phyloP scores from a whole-genome alignment of 1,140 invertebrate species.

The Doryteuthis pealeii region DNA sequence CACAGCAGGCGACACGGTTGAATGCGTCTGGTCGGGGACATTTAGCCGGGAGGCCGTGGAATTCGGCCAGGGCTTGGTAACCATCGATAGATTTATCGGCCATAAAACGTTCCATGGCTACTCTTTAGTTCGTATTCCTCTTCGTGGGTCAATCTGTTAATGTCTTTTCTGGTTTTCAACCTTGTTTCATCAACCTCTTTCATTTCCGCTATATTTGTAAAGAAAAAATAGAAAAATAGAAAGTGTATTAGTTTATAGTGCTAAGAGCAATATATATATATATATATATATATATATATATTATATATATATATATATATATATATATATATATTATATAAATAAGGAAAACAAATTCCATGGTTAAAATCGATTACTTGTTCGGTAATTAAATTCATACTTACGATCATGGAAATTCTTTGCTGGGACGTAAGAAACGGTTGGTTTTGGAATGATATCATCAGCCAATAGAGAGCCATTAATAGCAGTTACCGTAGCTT shows the following conservation, averaged over 20 bases:
- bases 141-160: slow-evolving; percentile 8
- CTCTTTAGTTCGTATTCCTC: slow-evolving; percentile 15
- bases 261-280: too few species aligned
- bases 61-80: slow-evolving; percentile 32
- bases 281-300: too few species aligned
- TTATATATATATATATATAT: too few species aligned
- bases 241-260: too few species aligned
- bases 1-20: slow-evolving; percentile 26
- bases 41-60: slow-evolving; percentile 26
- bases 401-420: slow-evolving; percentile 22
- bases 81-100: slow-evolving; percentile 27
- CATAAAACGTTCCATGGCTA: slow-evolving; percentile 12
- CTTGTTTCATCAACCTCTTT: not conserved
- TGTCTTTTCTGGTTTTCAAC: slow-evolving; percentile 11
- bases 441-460: slow-evolving; percentile 21
- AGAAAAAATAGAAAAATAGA: too few species aligned
- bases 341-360: too few species aligned
- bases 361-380: slow-evolving; percentile 4
- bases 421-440: slow-evolving; percentile 19
- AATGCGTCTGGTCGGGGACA: slow-evolving; percentile 15
- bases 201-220: not conserved
- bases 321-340: too few species aligned
- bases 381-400: slow-evolving; percentile 4
- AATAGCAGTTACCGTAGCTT: slow-evolving; percentile 20
- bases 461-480: slow-evolving; percentile 23